These are phyloP conservation scores for Sphecodes monilicornis DNA, from an alignment of 2,888 invertebrate species.

Conservation along the genomic window DNA sequence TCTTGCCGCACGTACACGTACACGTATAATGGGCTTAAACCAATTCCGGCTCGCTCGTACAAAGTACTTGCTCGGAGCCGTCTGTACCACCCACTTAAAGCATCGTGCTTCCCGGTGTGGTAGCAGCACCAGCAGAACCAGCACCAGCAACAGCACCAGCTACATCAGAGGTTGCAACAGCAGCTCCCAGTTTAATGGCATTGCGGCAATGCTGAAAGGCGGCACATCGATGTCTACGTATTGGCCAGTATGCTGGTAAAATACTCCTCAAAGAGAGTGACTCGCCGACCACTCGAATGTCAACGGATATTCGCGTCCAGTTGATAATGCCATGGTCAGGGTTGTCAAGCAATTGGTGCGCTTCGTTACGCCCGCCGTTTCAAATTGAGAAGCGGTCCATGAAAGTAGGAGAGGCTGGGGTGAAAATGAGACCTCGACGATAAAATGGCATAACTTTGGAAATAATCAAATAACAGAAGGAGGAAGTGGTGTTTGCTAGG, in stretches of 20 bases:
- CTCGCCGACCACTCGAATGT: conserved; percentile 18
- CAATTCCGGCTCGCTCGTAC: conserved; percentile 71
- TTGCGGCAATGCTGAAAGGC: conserved; percentile 67
- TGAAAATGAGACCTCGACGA: background rate
- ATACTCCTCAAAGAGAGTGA: conserved; percentile 45
- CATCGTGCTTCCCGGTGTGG: conserved; percentile 61
- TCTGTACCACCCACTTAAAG: conserved; percentile 75
- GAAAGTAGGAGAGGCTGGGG: background rate
- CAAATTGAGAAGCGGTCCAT: conserved; percentile 9
- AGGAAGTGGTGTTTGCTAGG: background rate
- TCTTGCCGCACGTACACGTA: conserved; percentile 57
- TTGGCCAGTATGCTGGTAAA: conserved; percentile 35
- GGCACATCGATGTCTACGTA: conserved; percentile 50
- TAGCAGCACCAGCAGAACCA: conserved; percentile 47
- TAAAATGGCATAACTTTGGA: background rate
- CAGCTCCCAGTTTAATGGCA: conserved; percentile 67
- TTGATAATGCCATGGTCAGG: conserved; percentile 52
- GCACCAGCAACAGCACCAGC: conserved; percentile 48
- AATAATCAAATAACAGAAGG: background rate
- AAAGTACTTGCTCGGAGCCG: conserved; percentile 73
- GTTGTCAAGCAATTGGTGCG: conserved; percentile 35
- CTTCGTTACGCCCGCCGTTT: conserved; percentile 4
- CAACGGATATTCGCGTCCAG: conserved; percentile 25
- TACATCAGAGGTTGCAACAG: conserved; percentile 64
- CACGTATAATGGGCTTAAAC: conserved; percentile 71